Conservation (phyloP, 2,797 vertebrate species). For the Mallotus villosus region DNA sequence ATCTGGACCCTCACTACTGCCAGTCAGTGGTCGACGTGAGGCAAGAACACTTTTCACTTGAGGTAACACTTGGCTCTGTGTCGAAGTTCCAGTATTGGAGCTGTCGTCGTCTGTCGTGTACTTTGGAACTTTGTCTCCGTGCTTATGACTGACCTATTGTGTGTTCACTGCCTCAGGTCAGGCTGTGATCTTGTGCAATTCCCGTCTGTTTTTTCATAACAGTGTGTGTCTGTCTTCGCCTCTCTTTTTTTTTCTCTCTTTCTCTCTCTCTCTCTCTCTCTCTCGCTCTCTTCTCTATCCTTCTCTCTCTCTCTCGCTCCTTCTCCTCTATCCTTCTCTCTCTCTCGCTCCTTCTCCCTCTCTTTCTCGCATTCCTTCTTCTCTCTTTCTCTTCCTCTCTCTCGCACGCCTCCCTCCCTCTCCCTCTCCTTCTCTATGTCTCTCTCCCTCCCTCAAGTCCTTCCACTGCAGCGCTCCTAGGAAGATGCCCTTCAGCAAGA, state of each 20-base stretch:
- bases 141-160: not conserved
- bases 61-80: slow-evolving; percentile 68
- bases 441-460: slow-evolving; percentile 67
- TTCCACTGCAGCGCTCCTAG: slow-evolving; percentile 89
- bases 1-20: slow-evolving; percentile 93
- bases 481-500: slow-evolving; percentile 88
- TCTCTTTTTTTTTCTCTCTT: not conserved
- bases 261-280: not conserved
- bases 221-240: not conserved
- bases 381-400: not conserved
- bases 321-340: not conserved
- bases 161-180: not conserved
- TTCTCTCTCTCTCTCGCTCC: not conserved
- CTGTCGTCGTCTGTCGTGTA: not conserved
- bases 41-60: slow-evolving; percentile 79
- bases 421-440: slow-evolving; percentile 4
- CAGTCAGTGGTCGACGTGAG: slow-evolving; percentile 84
- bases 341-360: not conserved
- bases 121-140: not conserved
- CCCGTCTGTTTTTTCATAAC: not conserved
- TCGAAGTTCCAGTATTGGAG: not conserved
- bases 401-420: not conserved
- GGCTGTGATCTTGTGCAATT: too few species aligned
- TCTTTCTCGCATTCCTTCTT: not conserved
- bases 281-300: not conserved